Percentiles rank a stretch among this genome's conserved stretches.
Conservation (phyloP, 2,113 vertebrate genomes). For the Pavo muticus region DNA sequence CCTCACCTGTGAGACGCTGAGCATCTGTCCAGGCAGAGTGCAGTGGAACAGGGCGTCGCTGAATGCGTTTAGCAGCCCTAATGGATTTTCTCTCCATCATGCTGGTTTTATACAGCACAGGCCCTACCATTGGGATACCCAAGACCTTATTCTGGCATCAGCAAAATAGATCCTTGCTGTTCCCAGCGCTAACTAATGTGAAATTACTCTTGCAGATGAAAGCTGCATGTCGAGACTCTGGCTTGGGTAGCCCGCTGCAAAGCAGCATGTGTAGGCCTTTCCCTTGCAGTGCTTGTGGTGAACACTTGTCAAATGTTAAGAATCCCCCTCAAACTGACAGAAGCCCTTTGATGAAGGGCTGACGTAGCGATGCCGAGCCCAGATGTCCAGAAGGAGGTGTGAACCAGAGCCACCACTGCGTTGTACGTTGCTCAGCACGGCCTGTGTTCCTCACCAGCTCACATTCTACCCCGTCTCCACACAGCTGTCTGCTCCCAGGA, state of each 20-base stretch:
- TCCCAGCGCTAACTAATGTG: neutral
- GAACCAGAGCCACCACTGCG: neutral
- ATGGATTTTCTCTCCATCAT: neutral
- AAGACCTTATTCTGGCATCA: neutral
- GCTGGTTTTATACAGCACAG: neutral
- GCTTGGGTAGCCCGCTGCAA: neutral
- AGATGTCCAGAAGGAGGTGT: neutral
- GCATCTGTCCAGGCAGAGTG: neutral
- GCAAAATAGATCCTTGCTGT: neutral
- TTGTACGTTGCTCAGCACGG: neutral
- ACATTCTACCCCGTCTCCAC: constrained; percentile 81
- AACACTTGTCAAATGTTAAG: neutral
- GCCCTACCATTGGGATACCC: neutral
- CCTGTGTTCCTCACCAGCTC: constrained; percentile 68
- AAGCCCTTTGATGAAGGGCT: neutral
- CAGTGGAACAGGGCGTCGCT: neutral
- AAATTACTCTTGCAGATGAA: neutral
- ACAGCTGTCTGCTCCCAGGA: constrained; percentile 96
- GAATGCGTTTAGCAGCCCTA: neutral
- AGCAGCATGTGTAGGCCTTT: rapidly evolving
- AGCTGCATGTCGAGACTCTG: neutral
- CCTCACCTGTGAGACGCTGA: neutral
- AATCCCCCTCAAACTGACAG: neutral
- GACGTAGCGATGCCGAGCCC: neutral
- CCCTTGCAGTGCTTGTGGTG: neutral